Evolutionary conservation across 2,888 invertebrate genomes (phyloP).

Genomic region (Agrochola lychnidis): DNA sequence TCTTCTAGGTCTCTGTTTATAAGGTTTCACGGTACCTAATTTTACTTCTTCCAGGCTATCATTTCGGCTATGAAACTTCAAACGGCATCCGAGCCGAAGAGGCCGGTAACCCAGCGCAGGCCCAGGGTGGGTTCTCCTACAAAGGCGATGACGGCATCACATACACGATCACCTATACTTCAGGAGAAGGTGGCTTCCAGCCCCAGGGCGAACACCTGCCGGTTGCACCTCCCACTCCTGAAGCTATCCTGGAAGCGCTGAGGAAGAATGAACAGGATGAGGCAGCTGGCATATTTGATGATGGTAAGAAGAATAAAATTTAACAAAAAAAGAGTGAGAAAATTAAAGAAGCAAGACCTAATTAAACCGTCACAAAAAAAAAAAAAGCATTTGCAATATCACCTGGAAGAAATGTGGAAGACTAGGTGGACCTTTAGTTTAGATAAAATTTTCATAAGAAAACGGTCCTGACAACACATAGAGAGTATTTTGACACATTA

Average conservation of each 20-base stretch:
- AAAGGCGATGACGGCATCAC: slow-evolving; percentile 90
- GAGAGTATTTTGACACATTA: background rate
- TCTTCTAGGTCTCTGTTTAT: slow-evolving; percentile 65
- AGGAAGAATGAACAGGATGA: slow-evolving; percentile 89
- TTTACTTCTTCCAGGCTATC: slow-evolving; percentile 74
- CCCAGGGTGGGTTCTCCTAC: slow-evolving; percentile 90
- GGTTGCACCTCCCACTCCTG: slow-evolving; percentile 90
- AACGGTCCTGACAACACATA: background rate
- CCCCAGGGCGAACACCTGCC: slow-evolving; percentile 90
- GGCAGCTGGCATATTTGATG: slow-evolving; percentile 89
- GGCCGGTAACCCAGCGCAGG: slow-evolving; percentile 75
- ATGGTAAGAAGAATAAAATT: slow-evolving; percentile 76
- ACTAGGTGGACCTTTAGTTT: background rate
- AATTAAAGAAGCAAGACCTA: background rate
- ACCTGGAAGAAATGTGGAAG: background rate
- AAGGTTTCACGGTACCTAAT: background rate
- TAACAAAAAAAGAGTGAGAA: background rate
- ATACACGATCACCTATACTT: slow-evolving; percentile 88
- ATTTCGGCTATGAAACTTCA: slow-evolving; percentile 84
- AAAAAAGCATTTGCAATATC: no score
- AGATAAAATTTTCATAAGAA: background rate
- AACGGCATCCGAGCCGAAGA: slow-evolving; percentile 85
- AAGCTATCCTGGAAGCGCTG: slow-evolving; percentile 88
- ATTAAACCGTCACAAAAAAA: background rate
- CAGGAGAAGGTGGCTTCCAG: slow-evolving; percentile 90